Base-by-base conservation (phyloP, 2,113 vertebrate genomes). In the Mirounga angustirostris region DNA sequence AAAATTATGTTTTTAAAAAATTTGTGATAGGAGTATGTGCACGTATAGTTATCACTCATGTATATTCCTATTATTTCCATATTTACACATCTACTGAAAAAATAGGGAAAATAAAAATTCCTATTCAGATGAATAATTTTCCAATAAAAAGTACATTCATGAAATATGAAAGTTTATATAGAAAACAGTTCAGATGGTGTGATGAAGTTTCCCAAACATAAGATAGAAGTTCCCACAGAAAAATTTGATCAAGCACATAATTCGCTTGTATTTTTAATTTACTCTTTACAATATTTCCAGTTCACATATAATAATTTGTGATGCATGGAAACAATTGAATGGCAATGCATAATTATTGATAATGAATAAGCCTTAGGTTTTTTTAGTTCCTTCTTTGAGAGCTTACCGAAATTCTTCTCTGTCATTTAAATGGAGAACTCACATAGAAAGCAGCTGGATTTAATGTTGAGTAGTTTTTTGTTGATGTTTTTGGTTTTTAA, bases 181-280 rank as follows among this genome's bases (percentile, higher is more conserved):
- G 21, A 92, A 91, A 95, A 61, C 5, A 89, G 16, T 76, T 36
- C n/a, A 84, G 9, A 52, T 52, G 22, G 40, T 85, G 2, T 65
- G 33, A 79, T 92, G 9, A 84, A 74, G 26, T 83, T 85, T 73
- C 33, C 26, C 33, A 54, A 85, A 16, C 26, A 63, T 3, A 89
- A 89, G 54, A 67, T 33, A 59, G 36, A 91, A 7, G 28, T 19
- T 78, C 15, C 10, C n/a, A 79, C 11, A 73, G 50, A 79, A 91
- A 83, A 91, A 78, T 58, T 56, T 83, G 30, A 92, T 65, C 54
- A 54, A 84, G 40, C 10, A 83, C 19, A 63, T 63, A 78, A 79
- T 80, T 79, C 84, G 22, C n/a, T 91, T 43, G 0, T 52, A 65
- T 94, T 96, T 85, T 88, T 69, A 65, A 95, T 80, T 91, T 95